Evolutionary conservation across 2,888 invertebrate genomes (phyloP), one percentile per base, ranked within the genome.

Genomic region (Brachylomia viminalis): DNA sequence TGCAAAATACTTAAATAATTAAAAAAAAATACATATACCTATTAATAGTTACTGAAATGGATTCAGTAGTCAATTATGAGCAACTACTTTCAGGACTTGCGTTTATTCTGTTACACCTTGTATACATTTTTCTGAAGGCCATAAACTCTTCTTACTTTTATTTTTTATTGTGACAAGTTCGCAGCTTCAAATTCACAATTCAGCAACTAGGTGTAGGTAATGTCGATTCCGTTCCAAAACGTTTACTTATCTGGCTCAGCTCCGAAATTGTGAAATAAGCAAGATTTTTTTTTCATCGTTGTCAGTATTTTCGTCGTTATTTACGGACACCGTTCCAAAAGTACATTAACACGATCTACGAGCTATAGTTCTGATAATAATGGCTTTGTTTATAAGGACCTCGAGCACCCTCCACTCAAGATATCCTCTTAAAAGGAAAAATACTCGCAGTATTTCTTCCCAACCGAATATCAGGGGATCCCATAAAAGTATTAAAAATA

Each of bases 281-380:
- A 70, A 42, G 17, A 15, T 56, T n/a, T 23, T 75, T 77, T 77
- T 74, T 75, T 72, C 61, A 77, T 54, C 17, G 58, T n/a, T 73
- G 62, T 74, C 78, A 49, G 54, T 52, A 73, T 77, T 80, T 88
- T 88, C 23, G 42, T 56, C 54, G 76, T 92, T 93, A 91, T 93
- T 92, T 89, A 86, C 86, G 80, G 87, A 89, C 84, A 91, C 89
- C 90, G 89, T 92, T 90, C 91, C 91, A 88, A 89, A 89, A 91
- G 87, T 87, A 90, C 94, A 94, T 94, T 94, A 94, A 92, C 92
- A 90, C 92, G 91, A 95, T 94, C 93, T 94, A 93, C 91, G 92
- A 90, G 91, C 93, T 88, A 90, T 95, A 94, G 94, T 93, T 94
- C 91, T 94, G 93, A 94, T 95, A 92, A 93, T 95, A 94, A 95